Evolutionary conservation across 1,140 invertebrate genomes (phyloP).

Genomic region (Aculops lycopersici): DNA sequence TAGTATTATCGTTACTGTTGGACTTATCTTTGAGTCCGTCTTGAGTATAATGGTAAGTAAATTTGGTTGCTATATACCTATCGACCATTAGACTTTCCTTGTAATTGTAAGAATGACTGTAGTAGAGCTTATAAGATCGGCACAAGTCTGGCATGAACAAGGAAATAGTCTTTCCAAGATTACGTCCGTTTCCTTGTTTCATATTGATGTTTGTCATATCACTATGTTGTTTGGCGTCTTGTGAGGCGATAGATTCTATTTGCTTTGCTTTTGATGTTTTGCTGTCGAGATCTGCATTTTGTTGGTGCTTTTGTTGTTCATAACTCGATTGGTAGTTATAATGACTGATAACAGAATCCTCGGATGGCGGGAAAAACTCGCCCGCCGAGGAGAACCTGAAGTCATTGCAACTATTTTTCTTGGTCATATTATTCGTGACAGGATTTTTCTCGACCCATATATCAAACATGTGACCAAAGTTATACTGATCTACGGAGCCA

Average conservation of each 20-base stretch:
- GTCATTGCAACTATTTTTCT: slow-evolving; percentile 4
- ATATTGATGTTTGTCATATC: too few species aligned
- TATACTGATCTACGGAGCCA: slow-evolving; percentile 16
- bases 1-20: too few species aligned
- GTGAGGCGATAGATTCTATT: too few species aligned
- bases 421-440: neutral
- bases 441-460: slow-evolving; percentile 1
- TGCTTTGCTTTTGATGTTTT: neutral
- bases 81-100: neutral
- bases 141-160: slow-evolving; percentile 8
- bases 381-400: slow-evolving; percentile 1
- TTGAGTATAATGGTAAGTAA: slow-evolving; percentile 4
- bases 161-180: neutral
- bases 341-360: neutral
- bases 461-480: slow-evolving; percentile 11
- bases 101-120: neutral
- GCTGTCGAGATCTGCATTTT: neutral
- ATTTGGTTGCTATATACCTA: slow-evolving; percentile 1
- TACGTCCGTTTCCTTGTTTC: too few species aligned
- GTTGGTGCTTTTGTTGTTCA: neutral
- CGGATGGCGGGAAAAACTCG: slow-evolving; percentile 7
- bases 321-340: neutral
- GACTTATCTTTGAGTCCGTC: too few species aligned
- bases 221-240: too few species aligned
- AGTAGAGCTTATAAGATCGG: slow-evolving; percentile 4